Base-by-base conservation (phyloP, 1,140 invertebrate genomes). In the Acromyrmex charruanus region DNA sequence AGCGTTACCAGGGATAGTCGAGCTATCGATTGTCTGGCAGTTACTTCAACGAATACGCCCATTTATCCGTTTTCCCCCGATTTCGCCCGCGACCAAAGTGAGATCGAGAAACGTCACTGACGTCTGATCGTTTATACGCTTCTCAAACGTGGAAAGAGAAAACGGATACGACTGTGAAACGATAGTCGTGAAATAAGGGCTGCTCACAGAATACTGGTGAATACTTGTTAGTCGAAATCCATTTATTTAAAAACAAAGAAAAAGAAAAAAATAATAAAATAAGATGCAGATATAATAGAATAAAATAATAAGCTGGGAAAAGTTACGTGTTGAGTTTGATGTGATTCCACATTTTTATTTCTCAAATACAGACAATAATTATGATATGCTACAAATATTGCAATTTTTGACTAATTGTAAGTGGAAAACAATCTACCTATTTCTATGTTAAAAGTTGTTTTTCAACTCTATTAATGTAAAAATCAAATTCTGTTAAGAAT, bases 11-110 rank as follows among this genome's bases (percentile, higher is more conserved):
- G 77, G 86, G 44, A 91, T 91, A 91, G 91, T 90, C 92, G 89
- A 92, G 90, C 91, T 94, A 95, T 95, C 93, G 94, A 95, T 95
- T 95, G 93, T 93, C 92, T 93, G 92, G 91, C 93, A 93, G 92
- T 94, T 94, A 92, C 92, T 91, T 92, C 91, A 86, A 77, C 89
- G 91, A 92, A 94, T 91, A 88, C 91, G 90, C 91, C 88, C 91
- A 90, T 93, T 93, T 93, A 92, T 93, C 92, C 87, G 80, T 75
- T 81, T 69, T 51, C 49, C 49, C 74, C 65, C 63, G 31, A 61
- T 16, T 12, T 79, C 77, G 21, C 5, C 53, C 68, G 21, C 71
- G 63, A 86, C 61, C 71, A 49, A 21, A 61, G 49, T 16, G 55
- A 65, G 59, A 63, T 88, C 71, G 69, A 77, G 87, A 85, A 86